Evolutionary conservation across 2,888 invertebrate species (phyloP).

Genomic region (Drosophila robusta): DNA sequence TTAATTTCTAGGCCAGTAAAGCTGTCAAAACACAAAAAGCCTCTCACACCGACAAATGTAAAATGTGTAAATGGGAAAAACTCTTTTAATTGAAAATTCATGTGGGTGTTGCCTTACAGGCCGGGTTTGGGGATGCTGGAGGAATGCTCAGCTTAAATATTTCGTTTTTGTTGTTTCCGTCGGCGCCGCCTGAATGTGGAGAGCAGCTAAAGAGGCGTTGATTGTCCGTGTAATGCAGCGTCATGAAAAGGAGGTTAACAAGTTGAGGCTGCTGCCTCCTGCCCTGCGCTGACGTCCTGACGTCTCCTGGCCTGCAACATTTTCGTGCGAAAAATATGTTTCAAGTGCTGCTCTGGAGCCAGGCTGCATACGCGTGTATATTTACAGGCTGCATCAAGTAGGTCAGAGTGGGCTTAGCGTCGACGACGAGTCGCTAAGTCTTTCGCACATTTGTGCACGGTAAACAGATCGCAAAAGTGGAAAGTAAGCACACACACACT

Average conservation of each 20-base stretch:
- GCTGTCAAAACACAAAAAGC: constrained; percentile 40
- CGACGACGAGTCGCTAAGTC: constrained; percentile 51
- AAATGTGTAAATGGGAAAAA: constrained; percentile 29
- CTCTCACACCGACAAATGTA: constrained; percentile 9
- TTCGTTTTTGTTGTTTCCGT: constrained; percentile 53
- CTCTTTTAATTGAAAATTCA: constrained; percentile 74
- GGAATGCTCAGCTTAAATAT: constrained; percentile 64
- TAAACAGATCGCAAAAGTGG: constrained; percentile 72
- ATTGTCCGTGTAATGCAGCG: constrained; percentile 71
- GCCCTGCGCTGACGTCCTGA: constrained; percentile 30
- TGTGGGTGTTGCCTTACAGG: constrained; percentile 28
- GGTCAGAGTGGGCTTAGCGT: constrained; percentile 65
- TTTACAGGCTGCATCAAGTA: constrained; percentile 60
- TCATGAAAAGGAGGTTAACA: constrained; percentile 72
- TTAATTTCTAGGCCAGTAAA: constrained; percentile 62
- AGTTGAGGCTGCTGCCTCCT: constrained; percentile 59
- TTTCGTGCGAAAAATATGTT: constrained; percentile 57
- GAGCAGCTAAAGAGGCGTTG: constrained; percentile 61
- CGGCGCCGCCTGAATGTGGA: constrained; percentile 34
- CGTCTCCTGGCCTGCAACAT: constrained; percentile 37
- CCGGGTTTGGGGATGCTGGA: not conserved
- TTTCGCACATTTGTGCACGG: constrained; percentile 59
- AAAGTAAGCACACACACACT: constrained; percentile 58
- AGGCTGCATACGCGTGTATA: constrained; percentile 14
- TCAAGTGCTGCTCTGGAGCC: constrained; percentile 20